Conservation (phyloP, 2,113 vertebrate species). For the Bubalus kerabau region DNA sequence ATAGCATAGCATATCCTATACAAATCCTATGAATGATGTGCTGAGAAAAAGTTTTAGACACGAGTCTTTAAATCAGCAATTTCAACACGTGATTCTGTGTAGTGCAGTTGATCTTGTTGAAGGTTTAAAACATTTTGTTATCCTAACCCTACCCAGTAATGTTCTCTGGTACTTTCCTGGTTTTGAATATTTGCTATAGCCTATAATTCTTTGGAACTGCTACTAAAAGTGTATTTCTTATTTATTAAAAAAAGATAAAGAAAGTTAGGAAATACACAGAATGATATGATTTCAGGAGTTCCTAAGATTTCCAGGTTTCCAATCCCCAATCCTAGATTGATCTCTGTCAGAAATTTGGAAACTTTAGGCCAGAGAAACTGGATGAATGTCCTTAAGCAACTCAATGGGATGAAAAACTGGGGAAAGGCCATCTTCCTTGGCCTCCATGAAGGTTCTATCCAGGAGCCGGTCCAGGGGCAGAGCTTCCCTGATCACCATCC, state of each 20-base stretch:
- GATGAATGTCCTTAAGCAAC: background rate
- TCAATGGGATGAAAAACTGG: background rate
- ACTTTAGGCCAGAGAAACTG: background rate
- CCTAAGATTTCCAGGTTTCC: background rate
- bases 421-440: background rate
- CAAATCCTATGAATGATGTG: background rate
- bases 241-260: background rate
- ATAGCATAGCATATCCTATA: background rate
- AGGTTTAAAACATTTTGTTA: background rate
- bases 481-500: background rate
- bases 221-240: constrained; percentile 3
- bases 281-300: constrained; percentile 31
- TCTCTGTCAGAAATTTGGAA: background rate
- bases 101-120: background rate
- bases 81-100: background rate
- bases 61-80: background rate
- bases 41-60: background rate
- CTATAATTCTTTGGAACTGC: constrained; percentile 10
- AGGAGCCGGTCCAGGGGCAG: background rate
- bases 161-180: background rate
- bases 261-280: constrained; percentile 44
- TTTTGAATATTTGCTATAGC: background rate
- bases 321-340: background rate
- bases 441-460: background rate
- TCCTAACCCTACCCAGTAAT: background rate